Evolutionary conservation across 2,797 vertebrate species (phyloP), one percentile per base, ranked within the genome.

Genomic region (Gallinago solitaria): DNA sequence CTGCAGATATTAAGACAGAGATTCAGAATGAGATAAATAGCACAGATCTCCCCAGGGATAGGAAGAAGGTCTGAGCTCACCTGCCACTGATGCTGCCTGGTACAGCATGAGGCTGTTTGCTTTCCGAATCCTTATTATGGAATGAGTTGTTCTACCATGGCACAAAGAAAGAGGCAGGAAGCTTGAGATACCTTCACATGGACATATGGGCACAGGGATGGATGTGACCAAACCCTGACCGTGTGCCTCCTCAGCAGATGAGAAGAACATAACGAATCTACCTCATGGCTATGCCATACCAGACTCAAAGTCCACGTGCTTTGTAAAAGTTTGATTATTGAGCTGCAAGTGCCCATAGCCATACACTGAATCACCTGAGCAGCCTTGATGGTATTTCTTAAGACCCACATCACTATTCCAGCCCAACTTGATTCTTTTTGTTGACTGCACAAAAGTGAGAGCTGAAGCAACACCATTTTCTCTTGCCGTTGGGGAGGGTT

Each of bases 1-100:
- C 82, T 86, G 76, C 54, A 93, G 87, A 86, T 94, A 96, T 60
- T 90, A 83, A 92, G 81, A 71, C n/a, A 93, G 82, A 90, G 63
- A 91, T 75, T 88, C 74, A 63, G 80, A 89, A 70, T 39, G 80
- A 95, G 79, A 90, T 81, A 88, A 95, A 96, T 73, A 91, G 84
- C 92, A 90, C 41, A 92, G 64, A 79, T 68, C 23, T 94, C 83
- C 57, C 86, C 63, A 90, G 56, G 32, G 45, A n/a, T 9, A 68
- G 33, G 56, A 87, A 50, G 48, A 60, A 95, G 81, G 71, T 94
- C 89, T 83, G 50, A 90, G 78, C 47, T 60, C 56, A 51, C 81
- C 45, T 78, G 65, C 61, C 69, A 59, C 65, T 56, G 47, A 76
- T 59, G 63, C 67, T 77, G 77, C 33, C 35, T 77, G 39, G 74